phyloP scores from a whole-genome alignment of 2,113 vertebrate species.

The Rhynchomys soricoides region DNA sequence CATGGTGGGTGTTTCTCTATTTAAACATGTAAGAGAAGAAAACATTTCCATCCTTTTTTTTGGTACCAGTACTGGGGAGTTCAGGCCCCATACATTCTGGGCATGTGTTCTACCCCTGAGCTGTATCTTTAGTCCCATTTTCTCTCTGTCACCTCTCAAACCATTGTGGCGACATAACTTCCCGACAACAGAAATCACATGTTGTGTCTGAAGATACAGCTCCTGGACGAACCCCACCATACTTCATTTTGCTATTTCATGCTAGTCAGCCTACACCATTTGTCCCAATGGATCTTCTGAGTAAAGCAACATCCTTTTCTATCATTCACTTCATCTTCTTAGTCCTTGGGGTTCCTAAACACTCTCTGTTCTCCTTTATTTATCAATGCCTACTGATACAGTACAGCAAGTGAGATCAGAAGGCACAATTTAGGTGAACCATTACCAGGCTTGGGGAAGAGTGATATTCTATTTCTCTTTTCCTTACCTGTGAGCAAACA shows the following conservation, averaged over 20 bases:
- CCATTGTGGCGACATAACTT: not conserved
- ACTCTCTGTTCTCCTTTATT: not conserved
- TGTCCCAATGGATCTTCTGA: not conserved
- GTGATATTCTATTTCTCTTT: not conserved
- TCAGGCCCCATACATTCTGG: not conserved
- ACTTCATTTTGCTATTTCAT: not conserved
- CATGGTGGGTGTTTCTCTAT: not conserved
- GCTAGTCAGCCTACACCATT: not conserved
- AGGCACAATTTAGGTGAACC: not conserved
- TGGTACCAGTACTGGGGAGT: not conserved
- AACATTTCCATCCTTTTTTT: not conserved
- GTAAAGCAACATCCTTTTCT: not conserved
- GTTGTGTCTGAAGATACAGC: not conserved
- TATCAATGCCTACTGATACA: not conserved
- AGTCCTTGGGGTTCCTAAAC: not conserved
- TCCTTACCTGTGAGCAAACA: not conserved
- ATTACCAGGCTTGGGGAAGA: not conserved
- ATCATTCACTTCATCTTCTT: not conserved
- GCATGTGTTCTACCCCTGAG: not conserved
- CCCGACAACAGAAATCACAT: not conserved
- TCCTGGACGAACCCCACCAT: not conserved
- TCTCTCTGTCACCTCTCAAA: not conserved
- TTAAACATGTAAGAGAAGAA: not conserved
- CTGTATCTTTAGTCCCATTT: not conserved
- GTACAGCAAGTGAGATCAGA: constrained; percentile 22